Conservation (phyloP, 2,797 vertebrate species). For the Gambusia yucatana region DNA sequence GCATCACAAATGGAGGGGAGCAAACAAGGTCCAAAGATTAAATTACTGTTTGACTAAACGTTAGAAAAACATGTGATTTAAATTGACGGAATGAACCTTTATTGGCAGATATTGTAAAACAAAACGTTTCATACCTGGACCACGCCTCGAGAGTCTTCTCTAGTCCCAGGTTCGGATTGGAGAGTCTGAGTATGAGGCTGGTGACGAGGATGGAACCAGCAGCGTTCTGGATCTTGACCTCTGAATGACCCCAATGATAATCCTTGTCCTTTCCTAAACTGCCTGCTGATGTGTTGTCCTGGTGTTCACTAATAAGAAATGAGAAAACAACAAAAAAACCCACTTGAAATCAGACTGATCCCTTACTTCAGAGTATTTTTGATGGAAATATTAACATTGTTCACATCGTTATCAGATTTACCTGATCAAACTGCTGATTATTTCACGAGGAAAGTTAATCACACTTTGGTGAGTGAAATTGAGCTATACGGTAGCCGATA, state of each 20-base stretch:
- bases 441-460: not conserved
- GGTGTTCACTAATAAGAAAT: conserved; percentile 24
- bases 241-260: not conserved
- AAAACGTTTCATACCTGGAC: conserved; percentile 10
- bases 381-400: not conserved
- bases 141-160: conserved; percentile 6
- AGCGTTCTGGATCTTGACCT: conserved; percentile 16
- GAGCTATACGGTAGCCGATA: not conserved
- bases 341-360: not conserved
- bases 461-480: not conserved
- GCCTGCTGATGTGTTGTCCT: conserved; percentile 21
- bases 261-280: conserved; percentile 12
- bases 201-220: conserved; percentile 40
- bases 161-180: conserved; percentile 8
- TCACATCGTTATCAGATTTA: not conserved
- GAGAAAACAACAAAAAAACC: not conserved
- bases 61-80: conserved; percentile 10
- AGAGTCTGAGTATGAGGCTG: conserved; percentile 32
- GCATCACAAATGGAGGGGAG: conserved; percentile 2
- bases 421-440: not conserved
- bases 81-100: not conserved
- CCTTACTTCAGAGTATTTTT: not conserved
- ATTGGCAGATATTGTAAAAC: conserved; percentile 36
- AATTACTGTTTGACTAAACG: conserved; percentile 43
- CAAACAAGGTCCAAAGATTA: conserved; percentile 19